Conservation (phyloP, 2,113 vertebrate species). For the Pao palembangensis region DNA sequence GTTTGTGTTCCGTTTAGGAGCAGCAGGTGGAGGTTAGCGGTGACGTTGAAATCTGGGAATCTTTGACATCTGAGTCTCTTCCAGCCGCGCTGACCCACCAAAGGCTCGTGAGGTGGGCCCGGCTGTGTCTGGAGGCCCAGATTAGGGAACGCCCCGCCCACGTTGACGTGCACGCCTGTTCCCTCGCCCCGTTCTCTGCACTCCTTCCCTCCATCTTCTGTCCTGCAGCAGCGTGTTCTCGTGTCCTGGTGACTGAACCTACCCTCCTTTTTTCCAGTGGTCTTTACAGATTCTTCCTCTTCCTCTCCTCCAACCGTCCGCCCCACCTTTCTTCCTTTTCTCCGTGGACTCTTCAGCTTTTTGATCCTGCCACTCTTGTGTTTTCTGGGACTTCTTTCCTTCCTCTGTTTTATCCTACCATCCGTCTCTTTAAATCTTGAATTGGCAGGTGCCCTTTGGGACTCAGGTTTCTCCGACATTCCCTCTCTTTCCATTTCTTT, state of each 20-base stretch:
- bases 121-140: constrained; percentile 39
- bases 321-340: constrained; percentile 4
- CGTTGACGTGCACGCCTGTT: neutral
- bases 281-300: no score
- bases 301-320: neutral
- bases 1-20: neutral
- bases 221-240: constrained; percentile 11
- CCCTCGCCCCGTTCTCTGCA: no score
- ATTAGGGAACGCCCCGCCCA: constrained; percentile 31
- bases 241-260: neutral
- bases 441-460: neutral
- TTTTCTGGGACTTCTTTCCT: constrained; percentile 2
- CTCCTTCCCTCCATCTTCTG: neutral
- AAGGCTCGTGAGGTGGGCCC: constrained; percentile 1
- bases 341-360: neutral
- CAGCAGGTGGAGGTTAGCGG: constrained; percentile 11
- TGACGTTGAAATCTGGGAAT: constrained; percentile 23
- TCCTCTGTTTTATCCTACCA: constrained; percentile 4
- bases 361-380: neutral
- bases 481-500: constrained; percentile 3
- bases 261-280: no score
- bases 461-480: no score
- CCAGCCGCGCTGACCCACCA: constrained; percentile 19
- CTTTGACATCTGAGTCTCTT: constrained; percentile 45
- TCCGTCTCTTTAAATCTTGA: constrained; percentile 15